Base-by-base conservation (phyloP, 2,113 vertebrate genomes). In the Gyps fulvus region DNA sequence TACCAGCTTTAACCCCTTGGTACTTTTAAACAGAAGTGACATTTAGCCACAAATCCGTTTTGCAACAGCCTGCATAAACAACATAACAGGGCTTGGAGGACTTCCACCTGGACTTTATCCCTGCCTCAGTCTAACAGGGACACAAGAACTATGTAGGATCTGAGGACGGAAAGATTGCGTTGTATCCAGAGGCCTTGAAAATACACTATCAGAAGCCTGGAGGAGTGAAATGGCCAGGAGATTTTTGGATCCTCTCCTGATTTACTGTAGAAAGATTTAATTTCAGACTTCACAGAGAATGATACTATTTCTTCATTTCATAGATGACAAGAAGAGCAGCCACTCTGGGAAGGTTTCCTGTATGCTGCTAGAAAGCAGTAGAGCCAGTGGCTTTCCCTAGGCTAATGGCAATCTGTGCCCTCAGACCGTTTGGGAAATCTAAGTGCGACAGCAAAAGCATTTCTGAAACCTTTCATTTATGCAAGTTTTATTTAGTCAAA, bases 1-100 rank as follows among this genome's bases (percentile, higher is more conserved):
- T 95, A 94, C 67, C 82, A 84, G 47, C 58, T 83, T 94, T 97
- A 97, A 97, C 94, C 95, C 89, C 74, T 94, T 93, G 58, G 36
- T 83, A 72, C 45, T 89, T 91, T 77, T 59, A 92, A 89, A 79
- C 4, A 70, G 76, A 82, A 96, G 9, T 84, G 80, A 94, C 93
- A 95, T 96, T 97, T 88, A 92, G 54, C 45, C 78, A 82, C 40
- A 95, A 91, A 87, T 78, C 80, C 47, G 67, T 66, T 87, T 87
- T 93, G 54, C 63, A 65, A 34, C 80, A 92, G 80, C 73, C 72
- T 92, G 70, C 45, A 71, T 36, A 84, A 93, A 83, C 85, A 93
- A 66, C 67, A 62, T 87, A 86, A 78, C 69, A 63, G 54, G 50
- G 45, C 16, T 93, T 96, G 87, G 87, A 91, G 70, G 67, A 52